phyloP scores from a whole-genome alignment of 2,888 invertebrate genomes.

The Drosophila gaucha region DNA sequence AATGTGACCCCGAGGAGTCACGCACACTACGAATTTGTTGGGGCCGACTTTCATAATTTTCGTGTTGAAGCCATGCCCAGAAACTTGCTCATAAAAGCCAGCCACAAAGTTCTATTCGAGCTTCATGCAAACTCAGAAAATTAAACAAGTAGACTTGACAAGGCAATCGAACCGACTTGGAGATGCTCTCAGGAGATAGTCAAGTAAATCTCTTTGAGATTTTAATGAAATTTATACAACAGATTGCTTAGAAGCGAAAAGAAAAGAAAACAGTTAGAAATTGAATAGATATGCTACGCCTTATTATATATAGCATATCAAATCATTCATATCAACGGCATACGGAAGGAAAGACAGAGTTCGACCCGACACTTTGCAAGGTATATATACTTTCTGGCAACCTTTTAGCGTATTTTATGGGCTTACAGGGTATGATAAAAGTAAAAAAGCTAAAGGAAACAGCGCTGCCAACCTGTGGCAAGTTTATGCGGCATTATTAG shows the following conservation, averaged over 20 bases:
- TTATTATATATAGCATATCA: neutral
- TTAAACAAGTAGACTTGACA: neutral
- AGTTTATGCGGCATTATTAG: conserved; percentile 75
- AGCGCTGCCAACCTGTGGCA: conserved; percentile 65
- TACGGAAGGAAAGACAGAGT: no score
- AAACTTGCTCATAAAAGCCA: conserved; percentile 50
- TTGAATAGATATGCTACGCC: neutral
- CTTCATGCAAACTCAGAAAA: conserved; percentile 34
- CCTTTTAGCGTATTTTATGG: neutral
- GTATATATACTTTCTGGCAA: neutral
- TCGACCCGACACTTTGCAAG: no score
- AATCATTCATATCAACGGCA: no score
- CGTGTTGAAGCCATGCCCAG: conserved; percentile 35
- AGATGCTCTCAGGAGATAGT: no score
- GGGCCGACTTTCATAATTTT: conserved; percentile 58
- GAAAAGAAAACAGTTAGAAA: neutral
- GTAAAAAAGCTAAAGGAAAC: neutral
- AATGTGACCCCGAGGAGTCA: conserved; percentile 77
- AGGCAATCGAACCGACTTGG: neutral
- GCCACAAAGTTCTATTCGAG: conserved; percentile 52
- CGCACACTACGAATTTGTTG: conserved; percentile 54
- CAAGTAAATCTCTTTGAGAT: neutral
- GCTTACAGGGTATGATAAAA: conserved; percentile 5
- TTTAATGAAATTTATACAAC: no score
- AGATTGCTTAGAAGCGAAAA: neutral